A percentile compares a stretch with the other conserved stretches of the same genome.
These are phyloP conservation scores for Ceyx cyanopectus DNA, from an alignment of 2,113 vertebrate genomes.

Conservation along the genomic window DNA sequence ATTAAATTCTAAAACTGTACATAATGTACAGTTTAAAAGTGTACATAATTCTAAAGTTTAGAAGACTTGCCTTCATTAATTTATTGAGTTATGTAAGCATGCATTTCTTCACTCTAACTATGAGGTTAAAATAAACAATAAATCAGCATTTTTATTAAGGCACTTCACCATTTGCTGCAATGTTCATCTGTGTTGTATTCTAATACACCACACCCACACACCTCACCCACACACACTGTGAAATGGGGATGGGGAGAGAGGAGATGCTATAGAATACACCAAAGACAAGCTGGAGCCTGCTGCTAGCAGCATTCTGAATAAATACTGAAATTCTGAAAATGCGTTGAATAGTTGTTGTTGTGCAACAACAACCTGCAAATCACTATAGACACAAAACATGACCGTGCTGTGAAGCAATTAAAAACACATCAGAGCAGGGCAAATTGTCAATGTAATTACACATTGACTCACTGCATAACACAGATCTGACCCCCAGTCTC, in stretches of 20 bases:
- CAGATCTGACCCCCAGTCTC: constrained; percentile 69
- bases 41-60: constrained; percentile 1
- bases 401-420: constrained; percentile 59
- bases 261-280: background rate
- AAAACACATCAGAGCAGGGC: constrained; percentile 51
- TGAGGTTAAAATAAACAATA: constrained; percentile 29
- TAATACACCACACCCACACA: background rate
- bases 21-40: background rate
- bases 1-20: background rate
- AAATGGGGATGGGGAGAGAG: background rate
- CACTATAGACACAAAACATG: constrained; percentile 52
- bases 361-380: constrained; percentile 31
- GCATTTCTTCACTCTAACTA: constrained; percentile 4
- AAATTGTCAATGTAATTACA: constrained; percentile 73
- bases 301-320: constrained; percentile 43
- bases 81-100: constrained; percentile 24
- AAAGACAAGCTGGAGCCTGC: background rate
- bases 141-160: constrained; percentile 24
- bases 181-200: constrained; percentile 48
- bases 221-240: background rate
- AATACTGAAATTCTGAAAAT: constrained; percentile 12
- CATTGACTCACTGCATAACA: constrained; percentile 69
- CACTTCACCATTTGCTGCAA: background rate
- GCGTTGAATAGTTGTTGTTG: background rate
- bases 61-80: background rate